phyloP scores from a whole-genome alignment of 2,113 vertebrate species.

The Lontra canadensis region DNA sequence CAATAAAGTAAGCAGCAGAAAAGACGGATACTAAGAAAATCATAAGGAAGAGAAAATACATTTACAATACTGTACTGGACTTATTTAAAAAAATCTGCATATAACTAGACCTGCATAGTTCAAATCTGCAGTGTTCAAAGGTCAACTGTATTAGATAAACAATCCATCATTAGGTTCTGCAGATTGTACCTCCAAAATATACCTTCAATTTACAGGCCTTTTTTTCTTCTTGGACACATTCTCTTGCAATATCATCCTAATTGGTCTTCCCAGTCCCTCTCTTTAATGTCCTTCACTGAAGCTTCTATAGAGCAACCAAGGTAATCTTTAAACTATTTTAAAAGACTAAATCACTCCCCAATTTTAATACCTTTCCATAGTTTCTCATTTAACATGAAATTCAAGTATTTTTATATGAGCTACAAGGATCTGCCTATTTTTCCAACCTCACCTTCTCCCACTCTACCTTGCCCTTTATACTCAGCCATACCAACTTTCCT shows the following conservation, averaged over 20 bases:
- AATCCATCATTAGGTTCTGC: background rate
- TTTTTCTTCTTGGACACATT: background rate
- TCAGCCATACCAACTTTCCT: background rate
- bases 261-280: background rate
- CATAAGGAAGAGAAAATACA: background rate
- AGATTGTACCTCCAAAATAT: background rate
- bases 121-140: background rate
- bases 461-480: background rate
- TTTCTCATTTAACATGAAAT: background rate
- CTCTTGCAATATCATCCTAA: background rate
- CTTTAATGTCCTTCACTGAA: background rate
- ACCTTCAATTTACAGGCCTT: background rate
- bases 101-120: background rate
- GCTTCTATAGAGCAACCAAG: background rate
- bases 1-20: background rate
- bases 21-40: background rate
- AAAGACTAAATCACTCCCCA: background rate
- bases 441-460: background rate
- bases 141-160: background rate
- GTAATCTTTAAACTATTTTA: constrained; percentile 14
- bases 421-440: background rate
- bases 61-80: background rate
- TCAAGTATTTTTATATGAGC: background rate
- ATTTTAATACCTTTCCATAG: background rate
- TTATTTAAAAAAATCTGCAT: background rate